Evolutionary conservation across 2,888 invertebrate genomes (phyloP), one percentile per base, ranked within the genome.

Genomic region (Drosophila nr. fundita): DNA sequence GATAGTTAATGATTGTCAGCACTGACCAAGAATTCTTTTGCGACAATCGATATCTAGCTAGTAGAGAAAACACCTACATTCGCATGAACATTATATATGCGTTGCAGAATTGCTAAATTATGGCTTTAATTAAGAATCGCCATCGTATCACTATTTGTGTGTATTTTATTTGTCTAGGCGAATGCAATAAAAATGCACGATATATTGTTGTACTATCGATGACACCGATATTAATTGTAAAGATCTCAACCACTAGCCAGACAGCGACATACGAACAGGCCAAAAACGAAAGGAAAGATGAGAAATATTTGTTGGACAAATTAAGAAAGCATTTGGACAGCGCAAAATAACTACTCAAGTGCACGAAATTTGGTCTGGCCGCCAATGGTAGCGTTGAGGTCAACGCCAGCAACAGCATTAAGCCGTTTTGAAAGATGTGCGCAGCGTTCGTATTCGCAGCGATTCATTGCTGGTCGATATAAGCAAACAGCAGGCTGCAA

Each of bases 401-500:
- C 57, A 49, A 63, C 55, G 60, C 38, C 48, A 66, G 66, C 18
- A 45, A 45, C 15, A 36, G 64, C 54, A 66, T 48, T 61, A 50
- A 45, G 59, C 58, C 57, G 60, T 71, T 71, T 65, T 58, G 72
- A 54, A 78, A 75, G 80, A 83, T 86, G 76, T 83, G 83, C 83
- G 83, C 82, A 87, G 78, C 80, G 55, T 38, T 13, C 29, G 38
- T 29, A 55, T 55, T 38, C 29, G 55, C 55, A 55, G 55, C 55
- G 74, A 74, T 65, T 68, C 71, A 70, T 58, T 83, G 81, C 71
- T 81, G 79, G 74, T 79, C 76, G 77, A 83, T 75, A 86, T 82
- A 75, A 73, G 65, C 53, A 34, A 61, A 57, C 15, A 32, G 36
- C 53, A 73, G 50, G 65, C 62, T 58, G 64, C 57, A 53, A 55